These are phyloP conservation scores for Scartelaos histophorus DNA, from an alignment of 2,113 vertebrate genomes.

Conservation along the genomic window DNA sequence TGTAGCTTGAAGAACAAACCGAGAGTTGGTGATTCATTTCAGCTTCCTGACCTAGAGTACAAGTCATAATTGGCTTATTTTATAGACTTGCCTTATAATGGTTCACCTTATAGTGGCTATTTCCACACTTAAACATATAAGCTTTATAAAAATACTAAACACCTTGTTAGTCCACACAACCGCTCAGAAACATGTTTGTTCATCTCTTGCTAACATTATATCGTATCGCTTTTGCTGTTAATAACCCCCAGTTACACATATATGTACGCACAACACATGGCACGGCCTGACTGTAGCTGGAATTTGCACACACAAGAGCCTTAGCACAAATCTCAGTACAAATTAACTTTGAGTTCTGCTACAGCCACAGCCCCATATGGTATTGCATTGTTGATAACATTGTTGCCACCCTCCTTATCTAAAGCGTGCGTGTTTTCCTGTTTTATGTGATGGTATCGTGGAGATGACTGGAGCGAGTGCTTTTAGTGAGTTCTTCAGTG, in stretches of 20 bases:
- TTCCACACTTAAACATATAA: not conserved
- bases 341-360: not conserved
- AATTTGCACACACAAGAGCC: not conserved
- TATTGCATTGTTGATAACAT: slow-evolving; percentile 67
- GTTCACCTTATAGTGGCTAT: not conserved
- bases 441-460: slow-evolving; percentile 54
- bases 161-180: not conserved
- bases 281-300: not conserved
- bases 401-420: slow-evolving; percentile 41
- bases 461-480: slow-evolving; percentile 44
- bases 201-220: not conserved
- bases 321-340: slow-evolving; percentile 8
- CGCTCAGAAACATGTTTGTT: not conserved
- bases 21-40: not conserved
- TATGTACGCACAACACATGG: not conserved
- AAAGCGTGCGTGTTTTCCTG: slow-evolving; percentile 41
- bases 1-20: too few species aligned
- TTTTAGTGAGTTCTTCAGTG: slow-evolving; percentile 38
- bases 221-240: not conserved
- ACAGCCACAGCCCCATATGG: slow-evolving; percentile 2
- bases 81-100: not conserved
- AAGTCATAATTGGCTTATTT: not conserved
- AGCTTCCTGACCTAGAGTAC: not conserved
- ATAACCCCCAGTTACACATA: not conserved
- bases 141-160: not conserved